phyloP scores from a whole-genome alignment of 2,113 vertebrate genomes.

The Malurus elegans region DNA sequence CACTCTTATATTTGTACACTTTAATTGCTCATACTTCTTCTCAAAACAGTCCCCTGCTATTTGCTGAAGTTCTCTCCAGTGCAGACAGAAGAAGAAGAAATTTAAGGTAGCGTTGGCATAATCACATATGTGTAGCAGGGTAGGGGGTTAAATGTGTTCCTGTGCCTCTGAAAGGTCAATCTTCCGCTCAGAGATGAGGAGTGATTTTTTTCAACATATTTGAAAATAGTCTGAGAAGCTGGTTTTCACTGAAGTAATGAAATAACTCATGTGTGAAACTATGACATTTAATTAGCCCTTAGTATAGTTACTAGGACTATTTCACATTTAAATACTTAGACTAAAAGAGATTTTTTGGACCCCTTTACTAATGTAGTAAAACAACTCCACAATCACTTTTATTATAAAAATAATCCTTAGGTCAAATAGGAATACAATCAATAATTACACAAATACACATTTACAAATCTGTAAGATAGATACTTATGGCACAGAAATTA shows the following conservation, averaged over 20 bases:
- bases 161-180: background rate
- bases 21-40: background rate
- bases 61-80: background rate
- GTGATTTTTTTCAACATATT: background rate
- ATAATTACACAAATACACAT: slow-evolving; percentile 10
- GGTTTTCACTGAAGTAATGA: background rate
- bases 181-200: background rate
- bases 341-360: background rate
- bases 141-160: background rate
- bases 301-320: background rate
- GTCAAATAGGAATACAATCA: background rate
- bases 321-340: background rate
- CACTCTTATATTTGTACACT: background rate
- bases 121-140: background rate
- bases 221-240: background rate
- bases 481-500: slow-evolving; percentile 30
- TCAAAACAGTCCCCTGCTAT: background rate
- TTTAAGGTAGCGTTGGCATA: fast-evolving
- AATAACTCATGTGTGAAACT: slow-evolving; percentile 6
- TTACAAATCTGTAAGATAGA: background rate
- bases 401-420: slow-evolving; percentile 61
- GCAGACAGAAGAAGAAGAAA: background rate
- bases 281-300: background rate
- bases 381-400: slow-evolving; percentile 13
- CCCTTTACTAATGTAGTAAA: slow-evolving; percentile 19